Percentiles rank a stretch among this genome's conserved stretches.
These are phyloP conservation scores for Mongoloraphidia duomilia DNA, from an alignment of 2,888 invertebrate genomes.

Conservation along the genomic window DNA sequence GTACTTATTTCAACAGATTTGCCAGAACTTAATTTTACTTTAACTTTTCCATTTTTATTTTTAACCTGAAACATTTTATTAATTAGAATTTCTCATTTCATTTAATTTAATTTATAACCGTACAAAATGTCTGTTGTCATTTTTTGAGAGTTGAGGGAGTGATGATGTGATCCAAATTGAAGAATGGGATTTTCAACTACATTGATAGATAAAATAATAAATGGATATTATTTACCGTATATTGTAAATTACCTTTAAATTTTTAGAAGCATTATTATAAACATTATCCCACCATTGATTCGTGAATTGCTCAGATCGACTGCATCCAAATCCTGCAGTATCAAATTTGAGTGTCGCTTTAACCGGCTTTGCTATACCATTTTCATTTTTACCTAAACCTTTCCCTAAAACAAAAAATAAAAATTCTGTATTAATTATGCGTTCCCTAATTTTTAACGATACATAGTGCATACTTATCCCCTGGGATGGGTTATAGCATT, in stretches of 20 bases:
- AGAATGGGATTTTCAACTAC: neutral
- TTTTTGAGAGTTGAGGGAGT: too few species aligned
- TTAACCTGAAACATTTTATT: slow-evolving; percentile 14
- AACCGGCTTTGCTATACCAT: slow-evolving; percentile 62
- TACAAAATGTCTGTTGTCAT: too few species aligned
- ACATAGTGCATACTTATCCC: too few species aligned
- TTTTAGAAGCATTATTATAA: slow-evolving; percentile 58
- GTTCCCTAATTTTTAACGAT: too few species aligned
- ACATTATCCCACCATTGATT: slow-evolving; percentile 76
- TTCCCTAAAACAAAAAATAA: slow-evolving; percentile 40
- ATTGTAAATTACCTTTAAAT: slow-evolving; percentile 37
- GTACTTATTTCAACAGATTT: slow-evolving; percentile 26
- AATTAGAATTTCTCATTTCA: neutral
- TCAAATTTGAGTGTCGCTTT: slow-evolving; percentile 73
- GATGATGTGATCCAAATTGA: too few species aligned
- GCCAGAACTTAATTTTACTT: slow-evolving; percentile 18
- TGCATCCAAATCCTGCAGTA: slow-evolving; percentile 62
- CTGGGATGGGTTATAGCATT: too few species aligned
- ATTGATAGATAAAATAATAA: neutral
- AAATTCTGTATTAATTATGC: neutral
- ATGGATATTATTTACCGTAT: neutral
- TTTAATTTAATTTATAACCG: too few species aligned
- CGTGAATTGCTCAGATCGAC: slow-evolving; percentile 56
- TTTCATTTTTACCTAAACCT: slow-evolving; percentile 69
- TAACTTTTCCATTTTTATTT: slow-evolving; percentile 17